Conservation (phyloP, 2,113 vertebrate genomes). For the Formicarius rufipectus region DNA sequence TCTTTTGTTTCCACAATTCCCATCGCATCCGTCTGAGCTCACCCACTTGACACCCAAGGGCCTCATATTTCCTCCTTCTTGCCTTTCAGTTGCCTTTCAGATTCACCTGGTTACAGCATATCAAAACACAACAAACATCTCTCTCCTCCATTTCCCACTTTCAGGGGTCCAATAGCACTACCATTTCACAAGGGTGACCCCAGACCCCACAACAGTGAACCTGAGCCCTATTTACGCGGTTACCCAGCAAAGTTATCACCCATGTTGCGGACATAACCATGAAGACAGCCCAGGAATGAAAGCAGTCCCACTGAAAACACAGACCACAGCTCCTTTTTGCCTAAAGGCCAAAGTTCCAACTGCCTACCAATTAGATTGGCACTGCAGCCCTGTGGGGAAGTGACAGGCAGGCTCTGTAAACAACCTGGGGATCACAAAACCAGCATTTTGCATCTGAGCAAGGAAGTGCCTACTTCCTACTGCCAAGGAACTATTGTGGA, state of each 20-base stretch:
- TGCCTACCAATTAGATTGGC: background rate
- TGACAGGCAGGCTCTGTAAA: fast-evolving
- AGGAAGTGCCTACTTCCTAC: background rate
- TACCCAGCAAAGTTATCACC: background rate
- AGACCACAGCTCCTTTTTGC: background rate
- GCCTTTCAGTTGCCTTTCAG: background rate
- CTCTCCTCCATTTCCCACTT: background rate
- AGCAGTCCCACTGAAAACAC: background rate
- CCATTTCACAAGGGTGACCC: background rate
- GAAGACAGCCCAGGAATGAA: background rate
- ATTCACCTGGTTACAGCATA: background rate
- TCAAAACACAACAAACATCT: background rate
- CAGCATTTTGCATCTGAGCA: background rate
- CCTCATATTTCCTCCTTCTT: background rate
- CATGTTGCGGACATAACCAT: background rate
- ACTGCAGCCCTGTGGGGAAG: background rate
- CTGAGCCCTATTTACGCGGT: background rate
- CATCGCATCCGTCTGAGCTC: background rate
- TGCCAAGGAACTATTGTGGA: background rate
- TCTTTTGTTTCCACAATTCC: background rate
- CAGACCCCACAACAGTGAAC: background rate
- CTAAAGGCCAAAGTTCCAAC: background rate
- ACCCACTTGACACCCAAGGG: background rate
- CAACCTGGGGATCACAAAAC: background rate
- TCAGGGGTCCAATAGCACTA: background rate